Evolutionary conservation across 2,113 vertebrate genomes (phyloP).

Genomic region (Accipiter cooperii): DNA sequence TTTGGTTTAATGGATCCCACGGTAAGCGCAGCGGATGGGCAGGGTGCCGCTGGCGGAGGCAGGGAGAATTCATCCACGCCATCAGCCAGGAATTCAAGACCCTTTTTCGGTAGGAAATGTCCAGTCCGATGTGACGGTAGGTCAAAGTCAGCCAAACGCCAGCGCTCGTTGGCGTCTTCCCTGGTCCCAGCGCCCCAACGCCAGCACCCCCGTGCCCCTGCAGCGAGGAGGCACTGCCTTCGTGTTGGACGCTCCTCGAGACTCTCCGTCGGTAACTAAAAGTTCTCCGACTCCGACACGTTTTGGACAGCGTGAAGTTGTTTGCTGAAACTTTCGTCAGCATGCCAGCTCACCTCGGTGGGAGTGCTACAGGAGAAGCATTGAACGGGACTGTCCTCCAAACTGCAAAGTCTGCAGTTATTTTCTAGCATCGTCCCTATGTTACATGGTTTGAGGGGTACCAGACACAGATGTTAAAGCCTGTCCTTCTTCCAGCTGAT

Average conservation of each 20-base stretch:
- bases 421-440: fast-evolving
- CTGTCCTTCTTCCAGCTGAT: background rate
- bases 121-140: background rate
- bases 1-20: background rate
- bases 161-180: fast-evolving
- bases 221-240: background rate
- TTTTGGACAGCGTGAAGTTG: background rate
- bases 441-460: background rate
- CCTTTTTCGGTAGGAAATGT: background rate
- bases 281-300: fast-evolving
- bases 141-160: background rate
- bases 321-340: background rate
- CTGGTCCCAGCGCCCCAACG: background rate
- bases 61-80: background rate
- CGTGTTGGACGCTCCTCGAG: fast-evolving
- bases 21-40: background rate
- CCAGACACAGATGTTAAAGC: background rate
- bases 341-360: no score
- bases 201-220: background rate
- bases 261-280: background rate
- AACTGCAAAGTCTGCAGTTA: fast-evolving
- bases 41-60: background rate
- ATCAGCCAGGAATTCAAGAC: fast-evolving
- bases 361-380: background rate
- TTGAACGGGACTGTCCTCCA: background rate